A percentile compares a stretch with the other conserved stretches of the same genome.
Conservation (phyloP, 2,113 vertebrate species). For the Heterocephalus glaber region DNA sequence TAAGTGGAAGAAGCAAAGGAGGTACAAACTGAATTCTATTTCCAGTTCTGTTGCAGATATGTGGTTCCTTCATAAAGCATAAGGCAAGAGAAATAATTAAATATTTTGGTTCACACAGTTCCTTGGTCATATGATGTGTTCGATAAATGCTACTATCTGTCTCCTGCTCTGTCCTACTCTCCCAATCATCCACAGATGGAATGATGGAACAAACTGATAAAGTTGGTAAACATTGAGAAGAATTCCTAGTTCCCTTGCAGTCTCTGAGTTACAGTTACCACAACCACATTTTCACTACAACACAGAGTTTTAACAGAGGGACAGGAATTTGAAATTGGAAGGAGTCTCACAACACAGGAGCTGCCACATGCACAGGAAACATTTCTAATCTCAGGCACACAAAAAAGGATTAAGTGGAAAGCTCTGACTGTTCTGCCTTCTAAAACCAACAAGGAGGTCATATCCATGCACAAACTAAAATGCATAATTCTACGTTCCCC, state of each 20-base stretch:
- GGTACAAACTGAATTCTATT: not conserved
- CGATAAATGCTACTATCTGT: not conserved
- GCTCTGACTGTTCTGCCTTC: slow-evolving; percentile 11
- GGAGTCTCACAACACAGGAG: not conserved
- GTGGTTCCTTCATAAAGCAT: not conserved
- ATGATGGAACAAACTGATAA: not conserved
- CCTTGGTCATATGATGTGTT: not conserved
- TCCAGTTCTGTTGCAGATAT: not conserved
- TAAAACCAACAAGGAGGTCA: slow-evolving; percentile 36
- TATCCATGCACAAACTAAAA: not conserved
- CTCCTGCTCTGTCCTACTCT: not conserved
- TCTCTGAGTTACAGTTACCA: not conserved
- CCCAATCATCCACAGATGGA: not conserved
- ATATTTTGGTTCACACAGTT: not conserved
- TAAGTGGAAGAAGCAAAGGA: not conserved
- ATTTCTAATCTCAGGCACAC: not conserved
- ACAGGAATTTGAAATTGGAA: slow-evolving; percentile 19
- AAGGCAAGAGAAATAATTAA: not conserved
- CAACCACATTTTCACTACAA: not conserved
- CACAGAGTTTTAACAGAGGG: not conserved
- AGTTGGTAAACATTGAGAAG: not conserved
- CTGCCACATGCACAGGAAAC: not conserved
- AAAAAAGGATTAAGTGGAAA: slow-evolving; percentile 28
- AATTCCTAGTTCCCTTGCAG: not conserved
- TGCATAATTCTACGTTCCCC: not conserved